Evolutionary conservation across 1,140 invertebrate species (phyloP).

Genomic region (Hesperophylax magnus): DNA sequence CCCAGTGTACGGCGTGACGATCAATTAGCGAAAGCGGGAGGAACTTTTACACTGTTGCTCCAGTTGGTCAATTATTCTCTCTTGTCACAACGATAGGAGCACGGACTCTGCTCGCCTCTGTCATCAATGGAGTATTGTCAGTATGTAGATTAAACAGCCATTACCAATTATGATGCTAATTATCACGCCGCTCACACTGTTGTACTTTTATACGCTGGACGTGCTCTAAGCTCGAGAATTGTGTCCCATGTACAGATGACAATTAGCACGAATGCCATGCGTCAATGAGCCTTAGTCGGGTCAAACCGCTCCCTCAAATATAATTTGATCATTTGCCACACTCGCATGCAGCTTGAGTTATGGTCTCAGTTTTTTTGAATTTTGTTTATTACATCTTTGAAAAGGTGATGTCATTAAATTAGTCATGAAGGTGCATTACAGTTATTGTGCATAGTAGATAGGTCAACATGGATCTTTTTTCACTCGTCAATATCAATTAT

Average conservation of each 20-base stretch:
- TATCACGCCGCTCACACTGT: not conserved
- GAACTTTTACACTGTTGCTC: too few relatives aligned
- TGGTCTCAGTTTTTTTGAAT: not conserved
- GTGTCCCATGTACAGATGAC: constrained; percentile 20
- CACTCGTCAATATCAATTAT: too few relatives aligned
- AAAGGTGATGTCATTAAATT: too few relatives aligned
- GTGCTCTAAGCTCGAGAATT: constrained; percentile 10
- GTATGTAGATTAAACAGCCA: constrained; percentile 13
- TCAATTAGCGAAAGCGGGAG: too few relatives aligned
- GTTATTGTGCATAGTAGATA: too few relatives aligned
- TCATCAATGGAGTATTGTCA: not conserved
- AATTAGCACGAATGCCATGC: constrained; percentile 5
- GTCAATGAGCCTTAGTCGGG: not conserved
- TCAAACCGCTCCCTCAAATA: not conserved
- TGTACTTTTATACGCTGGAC: constrained; percentile 30
- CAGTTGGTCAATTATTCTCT: too few relatives aligned
- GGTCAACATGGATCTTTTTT: too few relatives aligned
- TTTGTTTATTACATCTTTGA: too few relatives aligned
- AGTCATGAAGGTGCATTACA: too few relatives aligned
- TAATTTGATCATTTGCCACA: not conserved
- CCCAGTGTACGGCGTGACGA: too few relatives aligned
- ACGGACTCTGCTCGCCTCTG: not conserved
- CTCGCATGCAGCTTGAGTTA: not conserved
- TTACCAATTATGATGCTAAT: constrained; percentile 31
- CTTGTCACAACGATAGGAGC: too few relatives aligned